These are phyloP conservation scores for Pseudolaguvia tuberculata DNA, from an alignment of 2,113 vertebrate species.

Conservation along the genomic window DNA sequence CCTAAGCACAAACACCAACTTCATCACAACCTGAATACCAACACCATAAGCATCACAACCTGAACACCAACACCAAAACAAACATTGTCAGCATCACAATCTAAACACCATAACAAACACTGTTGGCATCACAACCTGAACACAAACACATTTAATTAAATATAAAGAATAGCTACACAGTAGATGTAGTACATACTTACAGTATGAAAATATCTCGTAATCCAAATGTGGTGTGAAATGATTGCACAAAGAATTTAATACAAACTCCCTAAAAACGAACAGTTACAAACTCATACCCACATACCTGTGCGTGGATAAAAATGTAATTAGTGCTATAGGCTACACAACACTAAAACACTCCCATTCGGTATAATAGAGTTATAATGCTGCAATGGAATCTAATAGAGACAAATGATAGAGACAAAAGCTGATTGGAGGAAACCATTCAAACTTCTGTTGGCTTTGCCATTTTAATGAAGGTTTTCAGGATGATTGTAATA, in stretches of 20 bases:
- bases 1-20: background rate
- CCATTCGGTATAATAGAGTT: background rate
- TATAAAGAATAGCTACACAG: too few relatives aligned
- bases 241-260: too few relatives aligned
- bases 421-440: background rate
- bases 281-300: too few relatives aligned
- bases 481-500: background rate
- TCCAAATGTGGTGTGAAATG: too few relatives aligned
- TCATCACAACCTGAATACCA: background rate
- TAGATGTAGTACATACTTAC: too few relatives aligned
- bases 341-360: background rate
- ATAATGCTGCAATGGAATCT: slow-evolving; percentile 1
- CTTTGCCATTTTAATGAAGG: background rate
- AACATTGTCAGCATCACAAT: too few relatives aligned
- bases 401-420: background rate
- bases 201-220: too few relatives aligned
- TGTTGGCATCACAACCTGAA: too few relatives aligned
- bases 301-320: background rate
- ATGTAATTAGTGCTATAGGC: background rate
- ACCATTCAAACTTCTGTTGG: background rate
- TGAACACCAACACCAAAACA: background rate
- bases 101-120: too few relatives aligned
- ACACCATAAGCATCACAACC: background rate
- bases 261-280: background rate
- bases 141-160: too few relatives aligned